Evolutionary conservation across 2,113 vertebrate genomes (phyloP), one percentile per base, ranked within the genome.

Genomic region (Leucosticte australis): DNA sequence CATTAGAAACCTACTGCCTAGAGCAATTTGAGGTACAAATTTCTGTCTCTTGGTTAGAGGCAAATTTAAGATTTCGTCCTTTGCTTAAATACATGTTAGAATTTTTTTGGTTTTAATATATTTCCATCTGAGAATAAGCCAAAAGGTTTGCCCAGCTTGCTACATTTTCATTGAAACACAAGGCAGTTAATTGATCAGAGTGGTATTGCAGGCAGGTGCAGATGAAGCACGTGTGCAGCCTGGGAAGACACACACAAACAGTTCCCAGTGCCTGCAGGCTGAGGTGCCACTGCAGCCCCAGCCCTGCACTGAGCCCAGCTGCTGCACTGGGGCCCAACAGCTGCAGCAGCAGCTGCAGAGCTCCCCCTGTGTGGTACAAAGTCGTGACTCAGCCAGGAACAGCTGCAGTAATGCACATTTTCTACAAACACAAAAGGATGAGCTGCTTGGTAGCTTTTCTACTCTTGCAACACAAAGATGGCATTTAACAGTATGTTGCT

Each of bases 31-130:
- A 57, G 83, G 84, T 95, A 92, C 74, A 81, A 52, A 53, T 92
- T 94, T 90, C 76, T 90, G 31, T 88, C 83, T 83, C 44, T 91
- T 62, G 10, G 28, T 92, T 90, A 92, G 82, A 96, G 94, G 95
- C 81, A 93, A 94, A 91, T 57, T 46, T 39, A 82, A 50, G 49
- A 69, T 78, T 59, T 81, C 6, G 0, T 60, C 77, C 57, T 96
- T 96, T 92, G 78, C 62, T 97, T 97, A 96, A 94, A 81, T 87
- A 83, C 1, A 23, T 8, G 91, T 86, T 95, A 94, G 82, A 60
- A 6, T 19, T 49, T 70, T 97, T 96, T 97, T 97, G 76, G 92
- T 95, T 97, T 96, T 95, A 89, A 76, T 52, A 44, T 60, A 20
- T 77, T 91, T 87, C 94, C 35, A 8, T 96, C 92, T 85, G 78